Evolutionary conservation across 2,888 invertebrate species (phyloP).

Genomic region (Drosophila macrothrix): DNA sequence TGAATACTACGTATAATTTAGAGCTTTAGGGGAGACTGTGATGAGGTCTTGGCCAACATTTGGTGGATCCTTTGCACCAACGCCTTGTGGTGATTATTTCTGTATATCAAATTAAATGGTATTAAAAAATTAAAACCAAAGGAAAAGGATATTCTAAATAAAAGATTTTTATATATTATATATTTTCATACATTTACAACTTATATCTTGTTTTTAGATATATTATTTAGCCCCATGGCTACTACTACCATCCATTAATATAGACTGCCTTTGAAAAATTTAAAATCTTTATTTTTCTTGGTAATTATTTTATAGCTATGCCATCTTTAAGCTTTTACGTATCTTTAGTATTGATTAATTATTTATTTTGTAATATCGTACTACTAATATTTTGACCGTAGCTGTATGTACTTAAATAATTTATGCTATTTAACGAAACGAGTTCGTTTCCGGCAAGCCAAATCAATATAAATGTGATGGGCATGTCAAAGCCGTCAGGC

Average conservation of each 20-base stretch:
- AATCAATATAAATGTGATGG: conserved; percentile 57
- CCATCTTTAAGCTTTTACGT: neutral
- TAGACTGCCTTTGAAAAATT: neutral
- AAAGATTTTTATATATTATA: no score
- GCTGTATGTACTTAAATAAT: neutral
- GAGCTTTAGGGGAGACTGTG: neutral
- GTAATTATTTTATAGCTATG: neutral
- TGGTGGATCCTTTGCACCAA: neutral
- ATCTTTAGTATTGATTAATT: neutral
- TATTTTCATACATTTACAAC: neutral
- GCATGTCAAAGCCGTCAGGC: conserved; percentile 52
- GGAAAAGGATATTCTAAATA: neutral
- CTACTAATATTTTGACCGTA: neutral
- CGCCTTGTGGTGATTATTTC: neutral
- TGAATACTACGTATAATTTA: neutral
- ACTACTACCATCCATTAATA: neutral
- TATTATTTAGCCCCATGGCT: no score
- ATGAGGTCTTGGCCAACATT: neutral
- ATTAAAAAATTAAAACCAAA: no score
- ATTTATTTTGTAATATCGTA: neutral
- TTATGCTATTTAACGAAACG: neutral
- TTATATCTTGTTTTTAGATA: neutral
- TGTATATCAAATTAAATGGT: neutral
- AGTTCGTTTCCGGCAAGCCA: conserved; percentile 43
- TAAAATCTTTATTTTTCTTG: neutral